A percentile compares a stretch with the other conserved stretches of the same genome.
These are phyloP conservation scores for Camelus bactrianus DNA, from an alignment of 2,113 vertebrate species.

Conservation along the genomic window DNA sequence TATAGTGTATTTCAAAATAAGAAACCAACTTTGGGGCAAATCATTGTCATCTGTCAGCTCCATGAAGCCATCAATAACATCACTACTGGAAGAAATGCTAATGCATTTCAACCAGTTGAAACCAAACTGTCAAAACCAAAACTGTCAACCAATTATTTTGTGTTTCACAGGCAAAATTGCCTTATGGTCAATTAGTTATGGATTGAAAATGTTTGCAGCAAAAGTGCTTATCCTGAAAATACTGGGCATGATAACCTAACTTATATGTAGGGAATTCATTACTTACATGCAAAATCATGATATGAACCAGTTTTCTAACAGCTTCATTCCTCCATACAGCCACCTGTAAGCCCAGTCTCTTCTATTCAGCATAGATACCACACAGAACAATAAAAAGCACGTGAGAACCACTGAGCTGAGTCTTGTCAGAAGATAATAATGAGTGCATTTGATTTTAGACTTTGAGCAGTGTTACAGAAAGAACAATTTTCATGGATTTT, in stretches of 20 bases:
- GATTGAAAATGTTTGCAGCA: not conserved
- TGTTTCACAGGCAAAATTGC: not conserved
- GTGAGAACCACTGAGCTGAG: not conserved
- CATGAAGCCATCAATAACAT: not conserved
- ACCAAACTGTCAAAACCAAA: not conserved
- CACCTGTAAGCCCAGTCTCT: not conserved
- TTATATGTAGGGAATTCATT: not conserved
- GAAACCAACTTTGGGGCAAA: not conserved
- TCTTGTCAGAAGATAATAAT: not conserved
- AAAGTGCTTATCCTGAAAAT: not conserved
- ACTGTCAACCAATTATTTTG: not conserved
- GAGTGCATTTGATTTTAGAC: not conserved
- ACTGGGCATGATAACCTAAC: not conserved
- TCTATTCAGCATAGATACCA: not conserved
- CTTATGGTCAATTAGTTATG: not conserved
- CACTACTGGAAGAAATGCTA: not conserved
- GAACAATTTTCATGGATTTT: not conserved
- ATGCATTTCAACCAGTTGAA: not conserved
- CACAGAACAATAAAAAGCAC: not conserved
- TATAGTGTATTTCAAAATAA: not conserved
- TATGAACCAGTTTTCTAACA: not conserved
- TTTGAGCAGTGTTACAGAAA: not conserved
- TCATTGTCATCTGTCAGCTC: not conserved
- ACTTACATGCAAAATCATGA: not conserved
- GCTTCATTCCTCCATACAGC: not conserved